Evolutionary conservation across 2,113 vertebrate genomes (phyloP), one percentile per base, ranked within the genome.

Genomic region (Catharus fuscescens): DNA sequence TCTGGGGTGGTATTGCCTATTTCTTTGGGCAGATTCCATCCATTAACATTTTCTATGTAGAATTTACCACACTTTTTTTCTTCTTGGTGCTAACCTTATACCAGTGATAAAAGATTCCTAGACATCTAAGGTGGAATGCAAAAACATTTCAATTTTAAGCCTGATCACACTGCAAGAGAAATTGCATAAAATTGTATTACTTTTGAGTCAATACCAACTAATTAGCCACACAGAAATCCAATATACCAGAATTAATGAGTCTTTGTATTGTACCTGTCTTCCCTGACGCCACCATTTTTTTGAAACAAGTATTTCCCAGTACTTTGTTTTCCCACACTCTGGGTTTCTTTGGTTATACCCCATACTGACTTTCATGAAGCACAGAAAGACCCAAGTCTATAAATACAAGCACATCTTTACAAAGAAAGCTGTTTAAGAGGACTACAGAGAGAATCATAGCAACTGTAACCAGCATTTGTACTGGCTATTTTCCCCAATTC

Each of bases 221-320:
- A 70, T 76, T 60, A 85, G 32, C 28, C 8, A 48, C 28, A 54
- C 6, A 70, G 42, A 48, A 62, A 54, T 76, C 21, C 29, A 64
- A 20, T 38, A 20, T 11, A 40, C 34, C 32, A 66, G n/a, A 80
- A 47, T 19, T 32, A 62, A 65, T 66, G 4, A 61, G 45, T 53
- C 19, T 57, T 67, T 56, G 29, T 5, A 32, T 42, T 1, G 1
- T 31, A 61, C 3, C 5, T 61, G 24, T 64, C 44, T 76, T 83
- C 15, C 56, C 19, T 29, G 9, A 36, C 32, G 16, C 34, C 26
- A 40, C 4, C 23, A 71, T 14, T 42, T 62, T 54, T 86, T 71
- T 3, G 0, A 67, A 70, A 18, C 9, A 57, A 36, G 7, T 0
- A 0, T n/a, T 74, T 65, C 42, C 21, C 5, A 54, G 36, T 32